phyloP scores from a whole-genome alignment of 2,797 vertebrate species.

The Cercopithecus neglectus region DNA sequence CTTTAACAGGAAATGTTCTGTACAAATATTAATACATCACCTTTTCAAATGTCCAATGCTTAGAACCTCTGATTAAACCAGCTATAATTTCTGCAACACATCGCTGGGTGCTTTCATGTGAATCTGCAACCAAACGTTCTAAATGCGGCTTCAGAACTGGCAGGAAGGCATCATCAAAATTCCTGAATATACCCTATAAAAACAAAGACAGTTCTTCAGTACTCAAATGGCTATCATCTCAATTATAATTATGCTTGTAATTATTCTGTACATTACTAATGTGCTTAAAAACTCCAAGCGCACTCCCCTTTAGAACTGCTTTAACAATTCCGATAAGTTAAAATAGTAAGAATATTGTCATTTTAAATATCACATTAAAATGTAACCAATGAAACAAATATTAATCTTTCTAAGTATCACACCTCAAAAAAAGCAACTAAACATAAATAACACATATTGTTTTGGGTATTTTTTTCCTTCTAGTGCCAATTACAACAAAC shows the following conservation, averaged over 20 bases:
- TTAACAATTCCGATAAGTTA: not conserved
- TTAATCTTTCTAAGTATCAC: not conserved
- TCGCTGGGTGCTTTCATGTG: conserved; percentile 96
- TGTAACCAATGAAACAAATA: not conserved
- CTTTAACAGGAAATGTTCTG: not conserved
- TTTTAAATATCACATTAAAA: not conserved
- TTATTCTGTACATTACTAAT: not conserved
- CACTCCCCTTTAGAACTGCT: not conserved
- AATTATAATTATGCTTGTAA: not conserved
- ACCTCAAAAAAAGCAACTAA: not conserved
- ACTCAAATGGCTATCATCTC: not conserved
- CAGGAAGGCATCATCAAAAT: conserved; percentile 93
- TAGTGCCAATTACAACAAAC: not conserved
- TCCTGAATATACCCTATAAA: conserved; percentile 94
- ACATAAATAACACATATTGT: not conserved
- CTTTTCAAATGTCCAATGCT: conserved; percentile 95
- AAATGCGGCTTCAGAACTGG: conserved; percentile 93
- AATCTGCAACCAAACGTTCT: conserved; percentile 93
- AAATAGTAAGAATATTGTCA: not conserved
- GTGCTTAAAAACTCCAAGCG: not conserved
- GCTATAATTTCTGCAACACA: conserved; percentile 98
- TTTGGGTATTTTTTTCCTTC: not conserved
- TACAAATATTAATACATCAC: conserved; percentile 68
- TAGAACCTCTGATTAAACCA: conserved; percentile 95
- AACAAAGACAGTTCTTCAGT: conserved; percentile 14